Base-by-base conservation (phyloP, 2,888 invertebrate genomes). In the Atrina japonica region DNA sequence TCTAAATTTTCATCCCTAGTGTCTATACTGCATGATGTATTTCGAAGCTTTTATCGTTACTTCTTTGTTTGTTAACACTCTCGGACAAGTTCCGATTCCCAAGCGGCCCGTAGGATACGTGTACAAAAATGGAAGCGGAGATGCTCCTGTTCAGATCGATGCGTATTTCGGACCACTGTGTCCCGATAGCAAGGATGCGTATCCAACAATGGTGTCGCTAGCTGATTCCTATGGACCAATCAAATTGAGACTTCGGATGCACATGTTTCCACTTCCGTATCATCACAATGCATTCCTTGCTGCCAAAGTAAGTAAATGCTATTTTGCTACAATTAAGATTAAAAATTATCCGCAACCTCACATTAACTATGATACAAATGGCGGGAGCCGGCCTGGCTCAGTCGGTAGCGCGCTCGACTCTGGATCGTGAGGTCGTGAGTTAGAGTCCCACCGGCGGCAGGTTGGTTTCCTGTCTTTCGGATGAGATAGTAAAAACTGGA, bases 241-340 rank as follows among this genome's bases (percentile, higher is more conserved):
- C 9, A 66, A 53, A 1, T 68, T 88, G 5, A 76, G 73, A 50
- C 70, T 88, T 23, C 78, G 73, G 2, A 52, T 83, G 1, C 83
- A 88, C 40, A 75, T 85, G 66, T 86, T 88, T 60, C 85, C 86
- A 3, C 77, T 88, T 29, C 87, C 88, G 0, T 88, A 85, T 78
- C 88, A 88, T 66, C 78, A 84, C 25, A 84, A 85, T 61, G 76
- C 85, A 7, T 87, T 82, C 66, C 66, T 80, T 0, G 80, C 83
- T 7, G 83, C 85, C 7, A 83, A 83, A 70, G 86, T 84, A 72
- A 75, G 81, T n/a, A n/a, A n/a, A n/a, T n/a, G n/a, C n/a, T n/a
- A n/a, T n/a, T n/a, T n/a, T n/a, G n/a, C n/a, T n/a, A n/a, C n/a
- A n/a, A n/a, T n/a, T n/a, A n/a, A n/a, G n/a, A n/a, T n/a, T n/a